Evolutionary conservation across 37 sponge, comb jelly and placozoan genomes (phyloP), one percentile per base, ranked within the genome.

Genomic region (Chondrosia reniformis): DNA sequence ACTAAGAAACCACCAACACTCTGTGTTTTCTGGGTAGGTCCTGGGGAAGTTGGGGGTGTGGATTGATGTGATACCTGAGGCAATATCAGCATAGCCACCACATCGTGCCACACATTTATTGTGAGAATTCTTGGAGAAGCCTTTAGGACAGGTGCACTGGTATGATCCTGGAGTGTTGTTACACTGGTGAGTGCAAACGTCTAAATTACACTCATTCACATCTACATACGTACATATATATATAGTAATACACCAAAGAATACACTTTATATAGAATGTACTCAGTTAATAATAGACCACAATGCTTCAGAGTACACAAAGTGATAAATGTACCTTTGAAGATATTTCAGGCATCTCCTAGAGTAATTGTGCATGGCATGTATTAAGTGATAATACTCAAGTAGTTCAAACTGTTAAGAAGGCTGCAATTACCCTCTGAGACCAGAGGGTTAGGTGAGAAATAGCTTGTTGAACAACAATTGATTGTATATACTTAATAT

Each of bases 1-100:
- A 69, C 44, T 17, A 10, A 69, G 24, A 36, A 69, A 39, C 72
- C 72, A 69, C 72, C 72, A 69, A 44, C 72, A 69, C 37, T 69
- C 72, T 25, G 42, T 43, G 37, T 40, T 17, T 12, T 25, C 10
- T 21, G 72, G 9, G 42, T 69, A 69, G 15, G 19, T 24, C 72
- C 15, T 1, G 41, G 72, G 72, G 24, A 43, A 69, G 25, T 44
- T 24, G 19, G 72, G 72, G 21, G 72, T 40, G 39, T 41, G 42
- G n/a, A 69, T 1, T 24, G 72, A 36, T n/a, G n/a, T n/a, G n/a
- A n/a, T n/a, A 2, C 72, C 72, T 0, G 72, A 69, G 39, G 72
- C 10, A 17, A 24, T 24, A 1, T 21, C 4, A 39, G n/a, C 39
- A 39, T 34, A 69, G 17, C 72, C 72, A 34, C 72, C 72, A 69